Evolutionary conservation across 2,113 vertebrate species (phyloP).

Genomic region (human): DNA sequence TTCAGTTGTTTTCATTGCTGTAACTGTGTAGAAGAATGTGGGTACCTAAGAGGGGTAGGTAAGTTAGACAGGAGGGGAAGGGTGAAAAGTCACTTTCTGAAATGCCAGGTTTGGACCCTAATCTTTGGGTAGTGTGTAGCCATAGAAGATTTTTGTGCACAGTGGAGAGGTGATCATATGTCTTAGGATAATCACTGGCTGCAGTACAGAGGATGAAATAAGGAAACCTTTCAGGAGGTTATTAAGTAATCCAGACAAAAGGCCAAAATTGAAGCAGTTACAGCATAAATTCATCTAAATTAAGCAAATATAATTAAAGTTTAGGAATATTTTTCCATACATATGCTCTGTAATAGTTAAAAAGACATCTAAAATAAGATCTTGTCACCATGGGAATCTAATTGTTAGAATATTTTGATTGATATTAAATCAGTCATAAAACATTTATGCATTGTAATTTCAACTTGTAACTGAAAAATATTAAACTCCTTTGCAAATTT

Average conservation of each 20-base stretch:
- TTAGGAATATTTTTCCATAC: background rate
- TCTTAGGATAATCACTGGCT: background rate
- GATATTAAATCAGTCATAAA: conserved; percentile 19
- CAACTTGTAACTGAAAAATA: background rate
- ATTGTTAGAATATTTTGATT: conserved; percentile 37
- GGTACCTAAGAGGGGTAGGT: background rate
- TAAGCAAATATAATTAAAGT: conserved; percentile 17
- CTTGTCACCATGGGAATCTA: background rate
- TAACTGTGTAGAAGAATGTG: background rate
- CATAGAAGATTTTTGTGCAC: background rate
- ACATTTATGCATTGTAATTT: conserved; percentile 10
- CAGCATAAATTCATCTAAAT: background rate
- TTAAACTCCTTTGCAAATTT: background rate
- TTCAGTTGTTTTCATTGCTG: background rate
- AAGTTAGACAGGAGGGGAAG: background rate
- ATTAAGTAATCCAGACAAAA: background rate
- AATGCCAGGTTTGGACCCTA: background rate
- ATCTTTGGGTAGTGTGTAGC: background rate
- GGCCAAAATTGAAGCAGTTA: background rate
- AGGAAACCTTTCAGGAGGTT: background rate
- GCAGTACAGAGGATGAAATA: background rate
- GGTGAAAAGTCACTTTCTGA: background rate
- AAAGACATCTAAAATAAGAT: conserved; percentile 23
- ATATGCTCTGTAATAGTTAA: background rate
- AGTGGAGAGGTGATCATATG: background rate